Base-by-base conservation (phyloP, 2,113 vertebrate genomes). In the Centropus bengalensis region DNA sequence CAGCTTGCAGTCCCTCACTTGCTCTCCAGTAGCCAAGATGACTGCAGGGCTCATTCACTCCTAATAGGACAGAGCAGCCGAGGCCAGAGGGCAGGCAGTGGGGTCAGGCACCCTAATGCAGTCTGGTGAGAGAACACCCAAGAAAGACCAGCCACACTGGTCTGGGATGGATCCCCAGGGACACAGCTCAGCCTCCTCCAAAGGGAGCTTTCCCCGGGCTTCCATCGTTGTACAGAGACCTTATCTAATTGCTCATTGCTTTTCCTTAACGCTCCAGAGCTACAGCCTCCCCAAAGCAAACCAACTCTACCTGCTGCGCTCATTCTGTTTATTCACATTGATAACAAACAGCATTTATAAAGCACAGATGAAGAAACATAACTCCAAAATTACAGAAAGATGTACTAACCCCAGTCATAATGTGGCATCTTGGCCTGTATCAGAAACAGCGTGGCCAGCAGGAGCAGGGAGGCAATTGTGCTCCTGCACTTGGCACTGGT, bases 101-200 rank as follows among this genome's bases (percentile, higher is more conserved):
- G 19, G 21, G 47, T 9, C 47, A 47, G 47, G 47, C 47, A n/a
- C 7, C 78, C 45, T 5, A 54, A 15, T 15, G 2, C 36, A 32
- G 45, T 12, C 54, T 15, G 5, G 10, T 6, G 47, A 10, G 3
- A 47, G 0, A 55, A 55, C 64, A 23, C 33, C 56, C 26, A 27
- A 32, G 4, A 9, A 56, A 23, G 18, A 26, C 19, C 54, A 47
- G 36, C 49, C 56, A 49, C 33, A 0, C 12, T 4, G 26, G 19
- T 6, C n/a, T 27, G 24, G 2, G 13, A 54, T 4, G 12, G 14
- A 42, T 33, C 28, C 0, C 2, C 45, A 21, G 27, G 11, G 16
- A 49, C 40, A 8, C 0, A 62, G 24, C 68, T 28, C 17, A 11
- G 60, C 23, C 47, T 59, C 58, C 30, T 56, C 52, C 52, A 19